Base-by-base conservation (phyloP, 2,888 invertebrate genomes). In the Thalpophila matura region DNA sequence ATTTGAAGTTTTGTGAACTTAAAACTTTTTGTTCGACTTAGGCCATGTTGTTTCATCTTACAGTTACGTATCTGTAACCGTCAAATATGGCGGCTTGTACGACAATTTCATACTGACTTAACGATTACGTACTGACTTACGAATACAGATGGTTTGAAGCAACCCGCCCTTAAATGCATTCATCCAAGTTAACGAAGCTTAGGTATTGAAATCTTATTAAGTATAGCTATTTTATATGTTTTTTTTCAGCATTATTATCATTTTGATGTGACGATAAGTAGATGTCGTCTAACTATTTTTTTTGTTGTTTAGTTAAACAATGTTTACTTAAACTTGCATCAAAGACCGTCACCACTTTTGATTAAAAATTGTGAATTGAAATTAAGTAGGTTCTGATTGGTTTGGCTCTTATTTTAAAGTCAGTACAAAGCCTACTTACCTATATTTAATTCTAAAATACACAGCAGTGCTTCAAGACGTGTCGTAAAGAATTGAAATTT, bases 211-310 rank as follows among this genome's bases (percentile, higher is more conserved):
- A n/a, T n/a, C n/a, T n/a, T n/a, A 16, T 27, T 27, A 14, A 12
- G 4, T 16, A 16, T 16, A 22, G 14, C 4, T 5, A 14, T 38
- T 33, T 16, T 1, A 3, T 18, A 1, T n/a, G 9, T 24, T 27
- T 40, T 0, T 53, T 62, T 29, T 40, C 16, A 4, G 14, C 0
- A 16, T 29, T 43, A 51, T 18, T 12, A 42, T 31, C 12, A 35
- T 16, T 63, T 55, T 55, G 51, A 31, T 38, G 51, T 53, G 35
- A 42, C 12, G 10, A 49, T 78, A 75, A 77, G 74, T 77, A 79
- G 77, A 59, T 51, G 46, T 70, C 57, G 59, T 74, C 31, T 42
- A 55, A 61, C 68, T 79, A 74, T 29, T 60, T 45, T 4, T n/a
- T 22, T 27, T 5, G 2, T 18, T 26, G 3, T 33, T 29, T 61